Evolutionary conservation across 1,140 invertebrate species (phyloP).

Genomic region (Mercenaria mercenaria): DNA sequence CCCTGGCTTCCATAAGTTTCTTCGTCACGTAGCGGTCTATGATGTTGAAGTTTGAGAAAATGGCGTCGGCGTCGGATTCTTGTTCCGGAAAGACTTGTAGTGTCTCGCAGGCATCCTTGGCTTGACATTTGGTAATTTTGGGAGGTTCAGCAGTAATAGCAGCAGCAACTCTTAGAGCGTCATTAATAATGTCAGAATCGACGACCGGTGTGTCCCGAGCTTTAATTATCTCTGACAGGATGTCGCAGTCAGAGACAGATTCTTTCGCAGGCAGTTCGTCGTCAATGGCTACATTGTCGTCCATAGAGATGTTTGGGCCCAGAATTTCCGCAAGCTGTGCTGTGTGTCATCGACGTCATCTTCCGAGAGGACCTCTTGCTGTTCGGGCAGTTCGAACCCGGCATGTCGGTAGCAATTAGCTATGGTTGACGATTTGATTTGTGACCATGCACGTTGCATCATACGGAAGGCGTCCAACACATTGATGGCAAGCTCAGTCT

Average conservation of each 20-base stretch:
- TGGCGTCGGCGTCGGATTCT: background rate
- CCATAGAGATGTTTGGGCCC: constrained; percentile 1
- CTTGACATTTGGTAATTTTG: background rate
- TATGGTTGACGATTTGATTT: background rate
- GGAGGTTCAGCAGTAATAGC: background rate
- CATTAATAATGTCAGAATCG: background rate
- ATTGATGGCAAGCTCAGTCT: background rate
- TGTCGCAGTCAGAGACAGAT: too few relatives aligned
- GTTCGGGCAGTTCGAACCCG: background rate
- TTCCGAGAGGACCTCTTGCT: background rate
- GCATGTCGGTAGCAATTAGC: constrained; percentile 2
- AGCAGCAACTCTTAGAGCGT: background rate
- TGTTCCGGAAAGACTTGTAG: background rate
- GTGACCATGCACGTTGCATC: background rate
- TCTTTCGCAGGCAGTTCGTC: background rate
- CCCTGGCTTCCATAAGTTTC: background rate
- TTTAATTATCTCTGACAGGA: too few relatives aligned
- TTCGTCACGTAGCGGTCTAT: background rate
- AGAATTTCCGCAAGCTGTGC: background rate
- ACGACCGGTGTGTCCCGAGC: background rate
- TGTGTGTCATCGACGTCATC: background rate
- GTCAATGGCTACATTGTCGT: constrained; percentile 10
- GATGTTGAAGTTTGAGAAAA: background rate
- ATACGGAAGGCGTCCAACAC: background rate
- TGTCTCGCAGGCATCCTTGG: background rate